These are phyloP conservation scores for Intellagama lesueurii DNA, from an alignment of 2,797 vertebrate genomes.

Conservation along the genomic window DNA sequence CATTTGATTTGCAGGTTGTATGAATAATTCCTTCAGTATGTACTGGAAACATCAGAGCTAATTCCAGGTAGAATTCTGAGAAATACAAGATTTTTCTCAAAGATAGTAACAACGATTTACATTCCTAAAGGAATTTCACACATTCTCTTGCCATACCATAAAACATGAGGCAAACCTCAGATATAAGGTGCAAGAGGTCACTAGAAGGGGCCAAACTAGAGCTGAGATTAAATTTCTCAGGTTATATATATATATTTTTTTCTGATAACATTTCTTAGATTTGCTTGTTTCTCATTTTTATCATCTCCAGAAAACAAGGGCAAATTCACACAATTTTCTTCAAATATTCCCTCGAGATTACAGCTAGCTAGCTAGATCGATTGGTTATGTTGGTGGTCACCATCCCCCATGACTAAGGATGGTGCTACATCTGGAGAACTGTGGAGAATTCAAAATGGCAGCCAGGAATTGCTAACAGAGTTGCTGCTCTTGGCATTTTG, in stretches of 20 bases:
- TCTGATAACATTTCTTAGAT: neutral
- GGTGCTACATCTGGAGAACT: neutral
- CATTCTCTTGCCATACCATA: neutral
- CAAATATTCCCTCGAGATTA: too few species aligned
- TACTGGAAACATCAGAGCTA: neutral
- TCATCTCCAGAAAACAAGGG: neutral
- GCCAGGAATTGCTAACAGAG: neutral
- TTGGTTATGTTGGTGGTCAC: too few species aligned
- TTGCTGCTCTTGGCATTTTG: neutral
- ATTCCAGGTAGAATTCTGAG: neutral
- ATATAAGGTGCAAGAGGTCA: neutral
- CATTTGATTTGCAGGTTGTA: conserved; percentile 29
- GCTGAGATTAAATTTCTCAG: neutral
- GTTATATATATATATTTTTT: neutral
- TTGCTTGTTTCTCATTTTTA: neutral
- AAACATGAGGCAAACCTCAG: too few species aligned
- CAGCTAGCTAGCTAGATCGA: too few species aligned
- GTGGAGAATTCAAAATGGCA: neutral
- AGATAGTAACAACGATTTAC: neutral
- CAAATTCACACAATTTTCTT: neutral
- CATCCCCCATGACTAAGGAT: too few species aligned
- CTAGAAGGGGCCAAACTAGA: neutral
- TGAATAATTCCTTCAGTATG: neutral
- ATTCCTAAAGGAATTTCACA: neutral
- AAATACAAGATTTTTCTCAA: neutral